These are phyloP conservation scores for Epinephelus moara DNA, from an alignment of 2,113 vertebrate species.

Conservation along the genomic window DNA sequence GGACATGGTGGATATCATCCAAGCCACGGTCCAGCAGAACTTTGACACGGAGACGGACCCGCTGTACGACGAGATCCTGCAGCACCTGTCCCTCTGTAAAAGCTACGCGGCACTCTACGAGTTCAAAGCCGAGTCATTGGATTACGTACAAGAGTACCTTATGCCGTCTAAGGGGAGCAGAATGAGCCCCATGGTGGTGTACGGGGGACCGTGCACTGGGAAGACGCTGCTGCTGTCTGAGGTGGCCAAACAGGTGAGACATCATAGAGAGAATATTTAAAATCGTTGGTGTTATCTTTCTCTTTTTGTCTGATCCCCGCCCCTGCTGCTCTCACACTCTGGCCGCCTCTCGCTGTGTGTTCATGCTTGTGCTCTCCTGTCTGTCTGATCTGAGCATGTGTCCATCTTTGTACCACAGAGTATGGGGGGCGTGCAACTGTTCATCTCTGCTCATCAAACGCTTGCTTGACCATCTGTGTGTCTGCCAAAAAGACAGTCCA, in stretches of 20 bases:
- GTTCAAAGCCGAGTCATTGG: constrained; percentile 92
- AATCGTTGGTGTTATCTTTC: neutral
- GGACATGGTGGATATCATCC: constrained; percentile 99
- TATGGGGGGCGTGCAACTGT: constrained; percentile 54
- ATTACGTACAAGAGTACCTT: constrained; percentile 93
- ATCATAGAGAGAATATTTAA: neutral
- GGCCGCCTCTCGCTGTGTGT: neutral
- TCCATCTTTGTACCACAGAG: constrained; percentile 52
- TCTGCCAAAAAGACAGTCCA: constrained; percentile 40
- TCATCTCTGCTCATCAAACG: constrained; percentile 54
- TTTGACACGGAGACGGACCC: constrained; percentile 95
- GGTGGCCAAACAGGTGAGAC: constrained; percentile 93
- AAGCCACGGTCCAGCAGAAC: constrained; percentile 97
- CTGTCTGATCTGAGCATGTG: constrained; percentile 55
- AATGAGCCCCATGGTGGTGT: constrained; percentile 91
- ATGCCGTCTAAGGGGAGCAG: constrained; percentile 91
- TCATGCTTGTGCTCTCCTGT: neutral
- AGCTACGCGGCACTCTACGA: constrained; percentile 91
- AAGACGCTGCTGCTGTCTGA: constrained; percentile 96
- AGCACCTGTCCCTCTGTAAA: constrained; percentile 95
- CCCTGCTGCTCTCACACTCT: neutral
- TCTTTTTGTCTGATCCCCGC: neutral
- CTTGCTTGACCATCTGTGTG: constrained; percentile 62
- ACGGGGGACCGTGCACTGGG: constrained; percentile 97
- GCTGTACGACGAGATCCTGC: constrained; percentile 95